phyloP scores from a whole-genome alignment of 2,797 vertebrate species.

The Distichodus sexfasciatus region DNA sequence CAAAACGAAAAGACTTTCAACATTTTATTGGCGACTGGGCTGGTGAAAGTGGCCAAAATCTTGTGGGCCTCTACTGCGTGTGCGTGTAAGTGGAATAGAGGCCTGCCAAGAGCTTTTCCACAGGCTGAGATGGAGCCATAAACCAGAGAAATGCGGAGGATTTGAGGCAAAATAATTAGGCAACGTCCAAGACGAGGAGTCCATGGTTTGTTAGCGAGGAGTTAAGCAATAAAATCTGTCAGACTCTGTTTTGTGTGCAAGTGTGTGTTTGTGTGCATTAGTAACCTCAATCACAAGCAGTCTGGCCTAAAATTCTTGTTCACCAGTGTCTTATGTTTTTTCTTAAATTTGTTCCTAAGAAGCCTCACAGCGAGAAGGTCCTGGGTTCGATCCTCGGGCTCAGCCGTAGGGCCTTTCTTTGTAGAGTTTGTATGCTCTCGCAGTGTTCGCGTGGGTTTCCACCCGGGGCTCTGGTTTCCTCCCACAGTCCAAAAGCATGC shows the following conservation, averaged over 20 bases:
- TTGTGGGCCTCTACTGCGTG: background rate
- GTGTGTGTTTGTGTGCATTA: background rate
- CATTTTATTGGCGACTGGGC: background rate
- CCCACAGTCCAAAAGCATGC: too few species aligned
- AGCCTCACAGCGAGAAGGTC: too few species aligned
- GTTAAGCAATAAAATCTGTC: conserved; percentile 36
- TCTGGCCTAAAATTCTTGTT: background rate
- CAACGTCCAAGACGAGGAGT: background rate
- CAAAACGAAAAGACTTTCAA: background rate
- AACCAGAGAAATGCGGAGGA: conserved; percentile 7
- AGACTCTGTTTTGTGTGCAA: too few species aligned
- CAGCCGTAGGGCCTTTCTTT: too few species aligned
- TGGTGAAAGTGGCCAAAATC: background rate
- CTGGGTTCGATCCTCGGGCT: too few species aligned
- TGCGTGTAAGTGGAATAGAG: conserved; percentile 1
- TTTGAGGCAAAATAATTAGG: conserved; percentile 7
- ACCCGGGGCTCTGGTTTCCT: too few species aligned
- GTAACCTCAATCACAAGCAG: background rate
- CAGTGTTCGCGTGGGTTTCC: too few species aligned
- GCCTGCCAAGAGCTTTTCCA: conserved; percentile 8
- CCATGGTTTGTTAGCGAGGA: background rate
- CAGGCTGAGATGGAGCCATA: background rate
- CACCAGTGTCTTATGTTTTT: background rate
- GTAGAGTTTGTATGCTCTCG: too few species aligned
- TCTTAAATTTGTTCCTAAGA: background rate